Evolutionary conservation across 2,888 invertebrate genomes (phyloP), one percentile per base, ranked within the genome.

Genomic region (Coleophora deauratella): DNA sequence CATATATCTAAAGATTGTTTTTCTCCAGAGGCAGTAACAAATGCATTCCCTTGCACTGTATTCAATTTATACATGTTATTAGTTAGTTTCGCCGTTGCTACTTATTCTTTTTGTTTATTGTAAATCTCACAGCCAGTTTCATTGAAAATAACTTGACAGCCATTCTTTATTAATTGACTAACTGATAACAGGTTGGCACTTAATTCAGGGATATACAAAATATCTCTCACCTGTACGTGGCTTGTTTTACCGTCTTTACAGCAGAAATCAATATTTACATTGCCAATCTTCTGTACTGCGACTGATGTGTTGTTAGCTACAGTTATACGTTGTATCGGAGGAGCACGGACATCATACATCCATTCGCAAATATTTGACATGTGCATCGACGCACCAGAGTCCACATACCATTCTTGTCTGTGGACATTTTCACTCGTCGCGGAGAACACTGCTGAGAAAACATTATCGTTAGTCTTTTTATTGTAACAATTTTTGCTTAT

Each of bases 361-460:
- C 48, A 52, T 12, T 51, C 49, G 2, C 30, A 31, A 3, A 35
- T 31, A 10, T 32, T 45, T 0, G 49, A 38, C 50, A 55, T 54
- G 14, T 57, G 55, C 46, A 45, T 44, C 7, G 54, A 38, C 0
- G 55, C 54, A 0, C 53, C 55, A 0, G 56, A 56, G 35, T 56
- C 55, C 1, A 58, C 40, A 34, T 46, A 52, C 48, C 47, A 51
- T 1, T 27, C 28, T 8, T 28, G 7, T 28, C 9, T 9, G 9
- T 28, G 6, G 6, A 28, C 9, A 28, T 28, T 28, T n/a, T n/a
- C n/a, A 9, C 28, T 28, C 6, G 6, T 8, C 7, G 28, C 51
- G 40, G 49, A 40, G 44, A 53, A 50, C 39, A 43, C 28, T 13
- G 51, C 50, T 40, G 41, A 28, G 44, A 42, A 47, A 37, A 10